phyloP scores from a whole-genome alignment of 2,797 vertebrate species.

The Oceanodroma leucorhoa region DNA sequence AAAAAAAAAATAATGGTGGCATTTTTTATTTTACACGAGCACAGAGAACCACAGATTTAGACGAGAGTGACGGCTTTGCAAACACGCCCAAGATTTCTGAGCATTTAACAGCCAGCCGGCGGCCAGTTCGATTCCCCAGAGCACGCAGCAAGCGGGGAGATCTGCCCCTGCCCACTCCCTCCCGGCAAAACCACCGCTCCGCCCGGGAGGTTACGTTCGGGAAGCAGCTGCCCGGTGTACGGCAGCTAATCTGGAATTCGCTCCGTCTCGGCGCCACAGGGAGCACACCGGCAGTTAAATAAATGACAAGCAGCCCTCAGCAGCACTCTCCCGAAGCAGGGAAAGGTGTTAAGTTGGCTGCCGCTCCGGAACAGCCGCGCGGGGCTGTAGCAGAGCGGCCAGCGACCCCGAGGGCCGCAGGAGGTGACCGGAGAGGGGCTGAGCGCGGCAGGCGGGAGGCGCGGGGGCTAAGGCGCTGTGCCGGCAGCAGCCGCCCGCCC shows the following conservation, averaged over 20 bases:
- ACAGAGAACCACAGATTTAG: not conserved
- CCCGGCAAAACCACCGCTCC: not conserved
- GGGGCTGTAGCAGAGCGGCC: not conserved
- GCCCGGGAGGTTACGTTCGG: not conserved
- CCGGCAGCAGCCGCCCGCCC: not conserved
- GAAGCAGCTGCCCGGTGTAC: not conserved
- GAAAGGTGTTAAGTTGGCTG: not conserved
- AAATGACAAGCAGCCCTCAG: not conserved
- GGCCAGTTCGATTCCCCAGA: not conserved
- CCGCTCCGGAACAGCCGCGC: not conserved
- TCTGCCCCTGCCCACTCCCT: not conserved
- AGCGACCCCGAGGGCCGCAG: not conserved
- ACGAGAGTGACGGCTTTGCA: not conserved
- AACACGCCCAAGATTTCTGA: not conserved
- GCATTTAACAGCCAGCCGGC: not conserved
- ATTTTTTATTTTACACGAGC: not conserved
- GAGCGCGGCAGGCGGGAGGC: not conserved
- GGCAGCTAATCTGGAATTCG: not conserved
- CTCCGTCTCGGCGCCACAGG: not conserved
- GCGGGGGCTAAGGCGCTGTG: not conserved
- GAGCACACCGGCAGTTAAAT: rapidly evolving
- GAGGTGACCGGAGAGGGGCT: not conserved
- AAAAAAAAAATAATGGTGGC: not conserved
- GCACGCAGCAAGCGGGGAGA: not conserved
- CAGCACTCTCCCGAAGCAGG: too few species aligned